A percentile compares a stretch with the other conserved stretches of the same genome.
Evolutionary conservation across 1,140 invertebrate genomes (phyloP).

Genomic region (Scaptodrosophila lebanonensis): DNA sequence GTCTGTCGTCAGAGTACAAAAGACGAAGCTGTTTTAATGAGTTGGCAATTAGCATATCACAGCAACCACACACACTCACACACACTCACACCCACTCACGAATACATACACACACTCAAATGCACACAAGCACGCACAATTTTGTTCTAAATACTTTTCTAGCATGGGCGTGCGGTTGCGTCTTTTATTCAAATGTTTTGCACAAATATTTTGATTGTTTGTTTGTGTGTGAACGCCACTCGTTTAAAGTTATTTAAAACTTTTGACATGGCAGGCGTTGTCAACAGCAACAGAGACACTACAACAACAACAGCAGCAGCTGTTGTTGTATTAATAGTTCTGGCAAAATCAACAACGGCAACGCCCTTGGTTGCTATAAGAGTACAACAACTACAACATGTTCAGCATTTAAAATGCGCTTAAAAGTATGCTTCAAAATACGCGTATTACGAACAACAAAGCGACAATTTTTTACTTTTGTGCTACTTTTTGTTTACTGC

Average conservation of each 20-base stretch:
- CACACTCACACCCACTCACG: slow-evolving; percentile 3
- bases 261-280: slow-evolving; percentile 6
- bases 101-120: slow-evolving; percentile 4
- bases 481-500: slow-evolving; percentile 8
- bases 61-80: slow-evolving; percentile 12
- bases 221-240: slow-evolving; percentile 25
- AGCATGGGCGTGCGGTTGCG: not conserved
- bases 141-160: slow-evolving; percentile 23
- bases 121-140: slow-evolving; percentile 5
- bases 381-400: not conserved
- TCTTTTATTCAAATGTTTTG: slow-evolving; percentile 15
- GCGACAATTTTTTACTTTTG: slow-evolving; percentile 33
- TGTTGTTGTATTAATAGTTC: too few species aligned
- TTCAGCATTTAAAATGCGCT: slow-evolving; percentile 22
- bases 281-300: slow-evolving; percentile 8
- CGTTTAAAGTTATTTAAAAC: slow-evolving; percentile 39
- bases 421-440: slow-evolving; percentile 18
- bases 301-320: not conserved
- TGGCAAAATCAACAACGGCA: slow-evolving; percentile 1
- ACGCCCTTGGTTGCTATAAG: not conserved
- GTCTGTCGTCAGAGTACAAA: slow-evolving; percentile 40
- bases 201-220: slow-evolving; percentile 20
- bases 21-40: slow-evolving; percentile 69
- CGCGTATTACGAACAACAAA: slow-evolving; percentile 33
- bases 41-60: slow-evolving; percentile 69